Base-by-base conservation (phyloP, 2,113 vertebrate species). In the Pyrgilauda ruficollis region DNA sequence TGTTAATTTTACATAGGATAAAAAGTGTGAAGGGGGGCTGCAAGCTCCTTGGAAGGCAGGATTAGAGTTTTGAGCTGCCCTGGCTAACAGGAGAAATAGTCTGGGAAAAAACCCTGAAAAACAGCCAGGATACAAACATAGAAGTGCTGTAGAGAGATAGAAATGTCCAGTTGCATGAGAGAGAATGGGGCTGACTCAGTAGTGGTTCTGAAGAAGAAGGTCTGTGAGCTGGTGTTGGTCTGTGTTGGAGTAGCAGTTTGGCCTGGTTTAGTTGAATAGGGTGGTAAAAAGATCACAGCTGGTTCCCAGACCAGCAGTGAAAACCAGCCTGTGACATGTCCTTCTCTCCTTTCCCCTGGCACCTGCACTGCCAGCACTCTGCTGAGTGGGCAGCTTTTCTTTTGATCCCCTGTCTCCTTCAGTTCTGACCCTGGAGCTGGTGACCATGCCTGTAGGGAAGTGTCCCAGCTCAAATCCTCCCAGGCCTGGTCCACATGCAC, bases 401-500 rank as follows among this genome's bases (percentile, higher is more conserved):
- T 86, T 68, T 64, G 55, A 31, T 58, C 13, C 15, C 7, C 12
- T 47, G 49, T 19, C 61, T 1, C 1, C 73, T 69, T 58, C 0
- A 0, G 14, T 69, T 78, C 43, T 7, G 1, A 30, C 28, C 15
- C 31, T 13, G 30, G 53, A 44, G 28, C 24, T 61, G 56, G 21
- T 1, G 10, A 33, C 67, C 15, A 17, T 43, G 30, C 43, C 37
- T 39, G 15, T 3, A 3, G 66, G 39, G 39, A 70, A 61, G 39
- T 72, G 53, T 35, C 44, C 30, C 27, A 33, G 56, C 50, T 67
- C 26, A 33, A 2, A 39, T 78, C 15, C 12, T 77, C 10, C 20
- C 23, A 19, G 66, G 11, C 21, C 6, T 24, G 15, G 15, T 39
- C 49, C 1, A 0, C 13, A 22, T 12, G 28, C 0, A 0, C 50